Conservation (phyloP, 2,888 invertebrate genomes). For the Stenchaetothrips biformis region DNA sequence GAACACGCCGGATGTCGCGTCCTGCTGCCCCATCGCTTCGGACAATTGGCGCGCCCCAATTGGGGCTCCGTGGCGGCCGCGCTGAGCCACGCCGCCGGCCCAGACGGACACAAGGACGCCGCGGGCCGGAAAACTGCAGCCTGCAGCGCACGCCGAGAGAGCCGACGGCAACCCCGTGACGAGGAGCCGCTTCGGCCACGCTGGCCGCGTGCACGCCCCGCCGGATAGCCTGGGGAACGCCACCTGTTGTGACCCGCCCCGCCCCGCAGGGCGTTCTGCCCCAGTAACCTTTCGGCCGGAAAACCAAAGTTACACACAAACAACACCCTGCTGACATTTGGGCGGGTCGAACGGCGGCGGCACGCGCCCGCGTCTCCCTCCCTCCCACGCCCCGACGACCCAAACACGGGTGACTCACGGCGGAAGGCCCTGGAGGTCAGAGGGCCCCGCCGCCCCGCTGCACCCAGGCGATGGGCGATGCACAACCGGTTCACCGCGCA, state of each 20-base stretch:
- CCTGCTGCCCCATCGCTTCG: neutral
- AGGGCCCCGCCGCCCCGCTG: neutral
- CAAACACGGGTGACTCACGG: neutral
- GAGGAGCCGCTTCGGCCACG: too few relatives aligned
- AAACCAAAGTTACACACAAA: neutral
- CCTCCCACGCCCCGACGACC: neutral
- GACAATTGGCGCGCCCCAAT: slow-evolving; percentile 11
- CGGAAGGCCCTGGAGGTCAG: neutral
- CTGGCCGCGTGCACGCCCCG: neutral
- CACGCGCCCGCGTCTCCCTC: neutral
- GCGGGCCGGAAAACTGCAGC: too few relatives aligned
- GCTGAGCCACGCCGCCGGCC: neutral
- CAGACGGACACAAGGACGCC: neutral
- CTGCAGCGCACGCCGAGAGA: too few relatives aligned
- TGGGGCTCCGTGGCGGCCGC: neutral
- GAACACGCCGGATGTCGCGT: neutral
- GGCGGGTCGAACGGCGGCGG: too few relatives aligned
- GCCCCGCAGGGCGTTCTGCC: neutral
- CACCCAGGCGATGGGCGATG: too few relatives aligned
- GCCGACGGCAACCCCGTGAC: too few relatives aligned
- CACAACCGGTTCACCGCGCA: too few relatives aligned
- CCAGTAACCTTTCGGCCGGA: neutral
- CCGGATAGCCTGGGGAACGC: neutral
- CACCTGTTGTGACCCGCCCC: neutral
- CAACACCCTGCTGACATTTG: too few relatives aligned